Base-by-base conservation (phyloP, 1,140 invertebrate species). In the Oscheius sp. region DNA sequence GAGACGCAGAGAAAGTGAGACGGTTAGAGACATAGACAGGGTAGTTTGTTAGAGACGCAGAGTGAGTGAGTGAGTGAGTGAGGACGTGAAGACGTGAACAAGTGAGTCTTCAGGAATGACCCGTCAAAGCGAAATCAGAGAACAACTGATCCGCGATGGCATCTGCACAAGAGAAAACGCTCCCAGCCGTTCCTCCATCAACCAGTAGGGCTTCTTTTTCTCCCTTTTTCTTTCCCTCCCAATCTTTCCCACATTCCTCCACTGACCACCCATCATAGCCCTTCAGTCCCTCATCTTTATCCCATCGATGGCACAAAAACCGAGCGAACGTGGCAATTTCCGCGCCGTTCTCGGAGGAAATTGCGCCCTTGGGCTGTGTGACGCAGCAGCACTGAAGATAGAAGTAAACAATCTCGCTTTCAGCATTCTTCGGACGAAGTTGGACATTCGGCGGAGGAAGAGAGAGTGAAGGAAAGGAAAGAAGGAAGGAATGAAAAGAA, bases 381-480 rank as follows among this genome's bases (percentile, higher is more conserved):
- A 70, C 15, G 15, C 2, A 32, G 42, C 34, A 2, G 20, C 28
- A 18, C 62, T 32, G 18, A 62, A 28, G 36, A 32, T 29, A 3
- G 13, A 4, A 62, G 7, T 29, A 36, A 7, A 10, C 23, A 1
- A n/a, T 4, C 18, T 3, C 20, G 28, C 38, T 81, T 82, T 72
- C 71, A 82, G 81, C 32, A 82, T 82, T 73, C 78, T 82, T 13
- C 80, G 81, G 31, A 82, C 81, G 64, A 82, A 82, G 79, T 65
- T 82, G 20, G 81, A 83, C 29, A 67, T 74, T 1, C 58, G 65
- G 20, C 34, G 65, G 29, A 3, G 55, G 38, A 67, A 63, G 45
- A 74, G 49, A 34, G 66, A 68, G 32, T 63, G 31, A 63, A 26
- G 23, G 23, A 45, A 45, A 15, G 42, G 23, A 45, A 23, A 0